A percentile compares a stretch with the other conserved stretches of the same genome.
phyloP scores from a whole-genome alignment of 2,113 vertebrate genomes.

The Cephalophus harveyi region DNA sequence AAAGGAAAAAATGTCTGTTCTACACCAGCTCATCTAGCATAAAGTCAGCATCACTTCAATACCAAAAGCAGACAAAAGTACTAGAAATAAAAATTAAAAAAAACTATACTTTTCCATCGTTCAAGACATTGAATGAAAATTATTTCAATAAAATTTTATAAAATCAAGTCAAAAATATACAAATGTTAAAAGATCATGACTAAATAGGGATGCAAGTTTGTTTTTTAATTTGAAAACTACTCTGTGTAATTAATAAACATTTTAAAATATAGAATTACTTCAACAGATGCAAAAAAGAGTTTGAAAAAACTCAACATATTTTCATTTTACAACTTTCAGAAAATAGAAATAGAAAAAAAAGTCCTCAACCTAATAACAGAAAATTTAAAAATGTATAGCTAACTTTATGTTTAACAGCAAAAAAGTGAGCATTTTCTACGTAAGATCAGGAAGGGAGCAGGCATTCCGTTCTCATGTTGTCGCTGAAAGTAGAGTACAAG shows the following conservation, averaged over 20 bases:
- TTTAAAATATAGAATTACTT: not conserved
- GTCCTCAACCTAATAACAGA: not conserved
- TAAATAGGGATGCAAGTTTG: not conserved
- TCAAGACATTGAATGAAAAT: not conserved
- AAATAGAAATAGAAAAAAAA: not conserved
- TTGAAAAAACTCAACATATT: not conserved
- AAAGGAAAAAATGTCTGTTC: not conserved
- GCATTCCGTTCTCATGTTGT: not conserved
- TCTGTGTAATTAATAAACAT: not conserved
- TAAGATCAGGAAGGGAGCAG: not conserved
- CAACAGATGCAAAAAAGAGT: not conserved
- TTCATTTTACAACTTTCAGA: not conserved
- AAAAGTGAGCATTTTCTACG: not conserved
- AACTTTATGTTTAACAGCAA: not conserved
- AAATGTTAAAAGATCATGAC: not conserved
- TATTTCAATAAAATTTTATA: not conserved
- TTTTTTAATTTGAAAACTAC: not conserved
- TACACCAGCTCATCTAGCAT: not conserved
- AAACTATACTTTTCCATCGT: not conserved
- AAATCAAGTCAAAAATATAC: not conserved
- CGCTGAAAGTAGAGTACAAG: not conserved
- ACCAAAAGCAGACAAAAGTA: not conserved
- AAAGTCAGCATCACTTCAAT: not conserved
- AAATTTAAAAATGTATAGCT: not conserved
- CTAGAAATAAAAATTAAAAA: not conserved